Evolutionary conservation across 2,888 invertebrate genomes (phyloP).

Genomic region (Polydrusus pterygomalis): DNA sequence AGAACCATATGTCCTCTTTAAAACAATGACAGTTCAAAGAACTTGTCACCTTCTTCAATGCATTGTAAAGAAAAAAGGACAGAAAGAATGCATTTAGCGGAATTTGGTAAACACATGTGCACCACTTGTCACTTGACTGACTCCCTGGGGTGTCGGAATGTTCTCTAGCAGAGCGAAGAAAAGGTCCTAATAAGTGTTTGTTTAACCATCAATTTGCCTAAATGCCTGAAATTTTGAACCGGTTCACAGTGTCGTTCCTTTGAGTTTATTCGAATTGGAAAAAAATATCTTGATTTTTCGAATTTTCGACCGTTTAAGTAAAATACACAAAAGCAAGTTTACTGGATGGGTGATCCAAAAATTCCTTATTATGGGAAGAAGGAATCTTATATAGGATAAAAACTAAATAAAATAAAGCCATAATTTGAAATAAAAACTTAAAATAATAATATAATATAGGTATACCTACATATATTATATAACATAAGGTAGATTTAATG

Average conservation of each 20-base stretch:
- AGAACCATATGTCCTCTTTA: slow-evolving; percentile 11
- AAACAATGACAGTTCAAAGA: slow-evolving; percentile 39
- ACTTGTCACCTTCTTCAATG: slow-evolving; percentile 30
- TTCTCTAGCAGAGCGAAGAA: slow-evolving; percentile 56
- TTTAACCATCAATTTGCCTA: slow-evolving; percentile 68
- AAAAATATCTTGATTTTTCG: neutral
- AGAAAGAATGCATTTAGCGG: slow-evolving; percentile 52
- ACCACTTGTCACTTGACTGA: slow-evolving; percentile 67
- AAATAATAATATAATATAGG: no score
- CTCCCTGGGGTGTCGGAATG: slow-evolving; percentile 57
- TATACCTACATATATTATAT: no score
- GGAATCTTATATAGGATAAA: no score
- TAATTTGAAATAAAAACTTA: no score
- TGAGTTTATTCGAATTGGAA: neutral
- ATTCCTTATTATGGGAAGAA: no score
- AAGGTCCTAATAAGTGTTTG: slow-evolving; percentile 68
- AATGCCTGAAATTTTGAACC: slow-evolving; percentile 53
- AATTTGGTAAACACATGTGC: slow-evolving; percentile 69
- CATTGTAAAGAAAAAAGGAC: slow-evolving; percentile 32
- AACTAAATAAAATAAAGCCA: no score
- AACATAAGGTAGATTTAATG: no score
- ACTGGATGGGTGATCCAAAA: no score
- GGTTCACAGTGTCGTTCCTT: slow-evolving; percentile 28
- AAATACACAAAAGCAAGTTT: no score
- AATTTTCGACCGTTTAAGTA: no score